phyloP scores from a whole-genome alignment of 1,140 invertebrate genomes.

The Venustaconcha ellipsiformis region DNA sequence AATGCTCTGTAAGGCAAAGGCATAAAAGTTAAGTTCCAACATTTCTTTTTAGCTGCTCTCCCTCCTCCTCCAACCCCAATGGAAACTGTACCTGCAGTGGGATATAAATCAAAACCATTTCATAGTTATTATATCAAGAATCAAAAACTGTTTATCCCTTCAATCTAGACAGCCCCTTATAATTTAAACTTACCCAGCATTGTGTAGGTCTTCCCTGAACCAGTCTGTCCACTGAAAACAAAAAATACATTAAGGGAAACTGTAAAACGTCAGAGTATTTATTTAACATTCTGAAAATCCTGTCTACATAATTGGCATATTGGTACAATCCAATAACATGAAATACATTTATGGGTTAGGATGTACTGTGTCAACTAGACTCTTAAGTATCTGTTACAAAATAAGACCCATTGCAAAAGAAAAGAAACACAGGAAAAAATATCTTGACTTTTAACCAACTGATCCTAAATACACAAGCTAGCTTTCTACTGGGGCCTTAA shows the following conservation, averaged over 20 bases:
- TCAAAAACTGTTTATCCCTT: not conserved
- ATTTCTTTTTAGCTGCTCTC: too few species aligned
- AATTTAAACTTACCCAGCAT: conserved; percentile 59
- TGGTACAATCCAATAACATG: not conserved
- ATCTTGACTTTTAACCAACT: too few species aligned
- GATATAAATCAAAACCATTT: too few species aligned
- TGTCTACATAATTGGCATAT: not conserved
- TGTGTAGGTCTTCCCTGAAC: conserved; percentile 66
- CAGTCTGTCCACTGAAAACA: conserved; percentile 64
- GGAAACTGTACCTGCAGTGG: too few species aligned
- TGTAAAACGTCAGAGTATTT: not conserved
- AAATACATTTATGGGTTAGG: not conserved
- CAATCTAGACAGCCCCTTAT: not conserved
- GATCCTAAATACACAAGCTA: too few species aligned
- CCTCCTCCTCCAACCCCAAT: too few species aligned
- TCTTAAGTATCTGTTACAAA: not conserved
- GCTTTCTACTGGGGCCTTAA: too few species aligned
- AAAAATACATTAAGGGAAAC: conserved; percentile 4
- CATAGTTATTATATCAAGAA: not conserved
- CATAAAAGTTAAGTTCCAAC: too few species aligned
- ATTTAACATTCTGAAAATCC: not conserved
- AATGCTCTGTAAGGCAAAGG: too few species aligned
- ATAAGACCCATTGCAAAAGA: too few species aligned
- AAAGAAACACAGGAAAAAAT: too few species aligned
- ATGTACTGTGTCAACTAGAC: not conserved